phyloP scores from a whole-genome alignment of 1,140 invertebrate genomes.

The Drosophila paulistorum region DNA sequence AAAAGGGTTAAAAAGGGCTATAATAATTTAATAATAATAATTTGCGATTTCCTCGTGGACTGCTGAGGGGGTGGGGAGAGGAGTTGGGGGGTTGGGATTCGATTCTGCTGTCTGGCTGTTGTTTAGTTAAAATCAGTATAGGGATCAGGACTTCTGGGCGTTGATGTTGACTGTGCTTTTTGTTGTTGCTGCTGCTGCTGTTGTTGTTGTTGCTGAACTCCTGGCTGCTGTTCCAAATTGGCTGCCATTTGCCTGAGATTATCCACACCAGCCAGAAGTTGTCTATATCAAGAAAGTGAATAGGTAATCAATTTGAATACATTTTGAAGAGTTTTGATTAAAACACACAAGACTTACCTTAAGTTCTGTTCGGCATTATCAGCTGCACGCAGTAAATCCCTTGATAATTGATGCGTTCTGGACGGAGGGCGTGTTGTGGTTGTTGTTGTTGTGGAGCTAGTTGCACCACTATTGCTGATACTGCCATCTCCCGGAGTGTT shows the following conservation, averaged over 20 bases:
- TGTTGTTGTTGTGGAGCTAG: slow-evolving; percentile 45
- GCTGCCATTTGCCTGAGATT: slow-evolving; percentile 86
- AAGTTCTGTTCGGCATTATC: slow-evolving; percentile 87
- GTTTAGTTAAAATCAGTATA: slow-evolving; percentile 69
- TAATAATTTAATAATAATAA: slow-evolving; percentile 12
- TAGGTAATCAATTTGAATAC: not conserved
- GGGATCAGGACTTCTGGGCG: slow-evolving; percentile 65
- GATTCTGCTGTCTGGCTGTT: slow-evolving; percentile 24
- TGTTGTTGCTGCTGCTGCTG: slow-evolving; percentile 41
- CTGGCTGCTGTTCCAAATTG: slow-evolving; percentile 56
- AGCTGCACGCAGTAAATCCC: slow-evolving; percentile 86
- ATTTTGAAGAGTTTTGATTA: not conserved
- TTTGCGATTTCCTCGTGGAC: not conserved
- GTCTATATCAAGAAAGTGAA: slow-evolving; percentile 79
- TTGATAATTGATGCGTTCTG: slow-evolving; percentile 71
- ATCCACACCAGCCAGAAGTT: slow-evolving; percentile 87
- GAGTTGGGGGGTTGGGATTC: not conserved
- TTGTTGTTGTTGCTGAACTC: slow-evolving; percentile 17
- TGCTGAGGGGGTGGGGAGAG: not conserved
- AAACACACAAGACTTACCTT: slow-evolving; percentile 82
- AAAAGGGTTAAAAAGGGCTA: not conserved
- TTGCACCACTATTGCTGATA: slow-evolving; percentile 57
- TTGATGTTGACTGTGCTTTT: slow-evolving; percentile 37
- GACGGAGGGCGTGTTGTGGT: slow-evolving; percentile 64
- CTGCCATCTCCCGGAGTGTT: slow-evolving; percentile 34